These are phyloP conservation scores for Ectropis grisescens DNA, from an alignment of 1,140 invertebrate species.

Conservation along the genomic window DNA sequence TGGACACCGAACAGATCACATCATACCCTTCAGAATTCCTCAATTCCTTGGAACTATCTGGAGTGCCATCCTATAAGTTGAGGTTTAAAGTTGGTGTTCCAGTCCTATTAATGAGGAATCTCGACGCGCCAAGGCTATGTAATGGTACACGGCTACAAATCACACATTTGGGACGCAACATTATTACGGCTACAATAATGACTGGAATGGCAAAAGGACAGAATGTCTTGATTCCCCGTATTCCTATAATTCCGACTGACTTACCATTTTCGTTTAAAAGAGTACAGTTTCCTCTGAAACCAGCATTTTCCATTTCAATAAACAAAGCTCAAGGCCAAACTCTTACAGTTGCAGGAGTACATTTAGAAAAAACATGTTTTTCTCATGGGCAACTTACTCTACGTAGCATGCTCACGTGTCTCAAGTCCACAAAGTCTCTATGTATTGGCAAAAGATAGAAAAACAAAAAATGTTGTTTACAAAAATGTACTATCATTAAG, in stretches of 20 bases:
- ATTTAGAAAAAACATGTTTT: background rate
- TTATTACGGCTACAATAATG: conserved; percentile 42
- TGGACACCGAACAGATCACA: conserved; percentile 18
- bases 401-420: background rate
- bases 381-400: background rate
- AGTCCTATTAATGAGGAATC: conserved; percentile 10
- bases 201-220: conserved; percentile 21
- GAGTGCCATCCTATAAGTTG: conserved; percentile 14
- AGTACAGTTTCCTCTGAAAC: background rate
- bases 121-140: conserved; percentile 5
- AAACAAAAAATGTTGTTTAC: too few relatives aligned
- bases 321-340: background rate
- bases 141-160: conserved; percentile 6
- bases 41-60: conserved; percentile 22
- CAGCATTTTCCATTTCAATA: background rate
- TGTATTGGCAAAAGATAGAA: conserved; percentile 8
- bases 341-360: background rate
- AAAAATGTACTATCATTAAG: background rate
- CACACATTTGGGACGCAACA: conserved; percentile 9
- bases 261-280: conserved; percentile 43
- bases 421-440: conserved; percentile 9
- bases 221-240: conserved; percentile 39
- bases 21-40: conserved; percentile 22
- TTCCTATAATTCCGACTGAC: conserved; percentile 38
- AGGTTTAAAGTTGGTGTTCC: conserved; percentile 12